phyloP scores from a whole-genome alignment of 92 coral and sea anemone genomes.

The Epizoanthus scotinus region DNA sequence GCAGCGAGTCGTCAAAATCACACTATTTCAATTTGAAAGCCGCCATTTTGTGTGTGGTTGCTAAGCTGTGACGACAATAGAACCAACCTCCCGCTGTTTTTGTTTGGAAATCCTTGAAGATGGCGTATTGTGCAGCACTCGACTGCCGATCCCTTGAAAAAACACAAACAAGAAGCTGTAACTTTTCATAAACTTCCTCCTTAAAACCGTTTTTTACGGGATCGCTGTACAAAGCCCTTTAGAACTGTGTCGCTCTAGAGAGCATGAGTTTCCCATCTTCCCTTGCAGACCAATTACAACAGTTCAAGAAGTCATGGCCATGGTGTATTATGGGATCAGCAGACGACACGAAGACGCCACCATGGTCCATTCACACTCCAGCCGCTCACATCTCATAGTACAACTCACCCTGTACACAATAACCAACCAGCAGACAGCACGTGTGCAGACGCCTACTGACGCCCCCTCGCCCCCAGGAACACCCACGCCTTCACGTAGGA shows the following conservation, averaged over 20 bases:
- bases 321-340: slow-evolving; percentile 91
- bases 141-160: no score
- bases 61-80: no score
- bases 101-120: no score
- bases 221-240: no score
- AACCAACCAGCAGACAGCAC: slow-evolving; percentile 66
- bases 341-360: slow-evolving; percentile 99
- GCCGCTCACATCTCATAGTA: slow-evolving; percentile 97
- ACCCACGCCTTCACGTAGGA: slow-evolving; percentile 79
- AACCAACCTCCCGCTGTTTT: no score
- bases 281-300: slow-evolving; percentile 71
- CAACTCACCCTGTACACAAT: slow-evolving; percentile 88
- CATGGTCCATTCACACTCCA: slow-evolving; percentile 98
- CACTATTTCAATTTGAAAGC: no score
- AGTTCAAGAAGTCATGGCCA: slow-evolving; percentile 91
- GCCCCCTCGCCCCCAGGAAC: slow-evolving; percentile 98
- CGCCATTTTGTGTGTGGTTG: no score
- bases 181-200: no score
- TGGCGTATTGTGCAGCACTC: no score
- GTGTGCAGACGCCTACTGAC: slow-evolving; percentile 71
- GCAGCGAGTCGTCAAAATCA: no score
- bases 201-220: no score
- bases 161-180: no score
- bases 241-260: not conserved
- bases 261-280: not conserved